phyloP scores from a whole-genome alignment of 2,113 vertebrate species.

The Geococcyx californianus region DNA sequence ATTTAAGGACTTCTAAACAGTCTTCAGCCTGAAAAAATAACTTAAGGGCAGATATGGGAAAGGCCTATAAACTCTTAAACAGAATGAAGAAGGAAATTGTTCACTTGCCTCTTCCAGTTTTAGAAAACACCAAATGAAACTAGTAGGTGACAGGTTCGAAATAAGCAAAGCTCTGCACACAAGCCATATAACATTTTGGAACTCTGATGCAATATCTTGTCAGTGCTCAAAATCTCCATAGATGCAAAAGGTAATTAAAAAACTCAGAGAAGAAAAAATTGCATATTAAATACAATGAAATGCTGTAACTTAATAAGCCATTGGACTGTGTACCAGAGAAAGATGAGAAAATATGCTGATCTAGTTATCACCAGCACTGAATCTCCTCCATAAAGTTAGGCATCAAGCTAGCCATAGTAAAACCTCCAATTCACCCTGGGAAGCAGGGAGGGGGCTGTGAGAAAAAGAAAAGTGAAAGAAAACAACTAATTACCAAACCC shows the following conservation, averaged over 20 bases:
- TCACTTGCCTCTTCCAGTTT: background rate
- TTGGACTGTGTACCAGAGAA: background rate
- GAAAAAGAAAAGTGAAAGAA: background rate
- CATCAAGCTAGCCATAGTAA: background rate
- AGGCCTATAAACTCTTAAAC: background rate
- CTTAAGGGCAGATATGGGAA: background rate
- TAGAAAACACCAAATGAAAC: background rate
- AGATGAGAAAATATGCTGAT: background rate
- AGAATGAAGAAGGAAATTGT: background rate
- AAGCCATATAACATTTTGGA: background rate
- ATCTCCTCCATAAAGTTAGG: background rate
- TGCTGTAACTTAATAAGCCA: background rate
- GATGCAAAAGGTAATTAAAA: background rate
- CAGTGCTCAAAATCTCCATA: background rate
- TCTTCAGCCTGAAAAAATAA: background rate
- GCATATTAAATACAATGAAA: background rate
- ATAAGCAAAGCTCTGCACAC: background rate
- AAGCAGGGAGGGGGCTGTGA: background rate
- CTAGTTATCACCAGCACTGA: background rate
- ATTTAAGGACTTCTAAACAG: constrained; percentile 15
- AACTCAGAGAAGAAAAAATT: background rate
- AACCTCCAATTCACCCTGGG: background rate
- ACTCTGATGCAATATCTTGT: background rate
- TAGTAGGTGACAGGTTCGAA: background rate
- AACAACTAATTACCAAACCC: background rate